Percentiles rank a stretch among this genome's conserved stretches.
Conservation (phyloP, 1,140 invertebrate genomes). For the Archivesica marissinica region DNA sequence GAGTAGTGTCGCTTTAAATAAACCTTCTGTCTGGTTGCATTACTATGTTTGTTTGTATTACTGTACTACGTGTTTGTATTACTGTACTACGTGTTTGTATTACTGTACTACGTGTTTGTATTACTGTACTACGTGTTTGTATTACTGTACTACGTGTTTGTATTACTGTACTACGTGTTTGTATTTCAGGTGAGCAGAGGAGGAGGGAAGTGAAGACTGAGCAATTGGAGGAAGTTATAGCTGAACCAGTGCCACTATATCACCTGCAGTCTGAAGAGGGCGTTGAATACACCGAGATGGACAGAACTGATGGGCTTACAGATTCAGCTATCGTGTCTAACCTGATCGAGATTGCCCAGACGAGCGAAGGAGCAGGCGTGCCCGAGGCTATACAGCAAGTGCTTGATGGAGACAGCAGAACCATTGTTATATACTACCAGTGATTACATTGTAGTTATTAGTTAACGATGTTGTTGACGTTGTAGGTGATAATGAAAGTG, state of each 20-base stretch:
- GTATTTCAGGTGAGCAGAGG: background rate
- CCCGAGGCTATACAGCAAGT: slow-evolving; percentile 20
- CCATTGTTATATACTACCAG: slow-evolving; percentile 42
- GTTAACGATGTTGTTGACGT: too few relatives aligned
- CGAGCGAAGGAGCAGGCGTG: slow-evolving; percentile 6
- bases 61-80: too few relatives aligned
- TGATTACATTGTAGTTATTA: background rate
- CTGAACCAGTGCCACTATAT: background rate
- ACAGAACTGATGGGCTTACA: background rate
- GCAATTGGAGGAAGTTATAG: background rate
- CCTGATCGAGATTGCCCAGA: slow-evolving; percentile 29
- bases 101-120: too few relatives aligned
- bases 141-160: background rate
- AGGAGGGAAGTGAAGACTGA: background rate
- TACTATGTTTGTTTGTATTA: too few relatives aligned
- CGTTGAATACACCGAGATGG: background rate
- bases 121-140: too few relatives aligned
- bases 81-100: too few relatives aligned
- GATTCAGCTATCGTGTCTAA: slow-evolving; percentile 13
- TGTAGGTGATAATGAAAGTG: too few relatives aligned
- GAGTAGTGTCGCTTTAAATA: too few relatives aligned
- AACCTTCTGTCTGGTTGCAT: too few relatives aligned
- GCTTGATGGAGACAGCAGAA: slow-evolving; percentile 27
- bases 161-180: background rate
- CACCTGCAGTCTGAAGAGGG: background rate